These are phyloP conservation scores for Orthosia incerta DNA, from an alignment of 2,888 invertebrate genomes.

Conservation along the genomic window DNA sequence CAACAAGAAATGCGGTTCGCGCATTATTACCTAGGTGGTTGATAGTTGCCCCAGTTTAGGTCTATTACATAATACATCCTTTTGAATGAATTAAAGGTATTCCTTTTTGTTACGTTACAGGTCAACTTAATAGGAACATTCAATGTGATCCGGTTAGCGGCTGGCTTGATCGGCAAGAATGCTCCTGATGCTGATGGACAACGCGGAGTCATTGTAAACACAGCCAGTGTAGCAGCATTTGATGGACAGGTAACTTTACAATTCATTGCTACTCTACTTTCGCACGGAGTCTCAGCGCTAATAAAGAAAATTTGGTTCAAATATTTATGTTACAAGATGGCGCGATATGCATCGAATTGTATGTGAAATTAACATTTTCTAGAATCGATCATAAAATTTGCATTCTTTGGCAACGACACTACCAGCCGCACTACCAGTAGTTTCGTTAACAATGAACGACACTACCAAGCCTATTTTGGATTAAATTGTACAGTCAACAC, in stretches of 20 bases:
- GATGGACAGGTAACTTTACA: constrained; percentile 93
- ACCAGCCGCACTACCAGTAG: no score
- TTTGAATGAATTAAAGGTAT: background rate
- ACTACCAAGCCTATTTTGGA: no score
- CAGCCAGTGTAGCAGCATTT: constrained; percentile 98
- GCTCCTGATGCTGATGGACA: constrained; percentile 95
- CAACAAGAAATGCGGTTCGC: no score
- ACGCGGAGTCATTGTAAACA: constrained; percentile 98
- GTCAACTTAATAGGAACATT: constrained; percentile 98
- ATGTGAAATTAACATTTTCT: no score
- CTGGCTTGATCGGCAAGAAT: constrained; percentile 96
- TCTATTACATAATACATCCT: background rate
- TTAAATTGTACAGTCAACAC: no score
- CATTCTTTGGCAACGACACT: no score
- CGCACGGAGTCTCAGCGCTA: no score
- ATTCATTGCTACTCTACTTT: background rate
- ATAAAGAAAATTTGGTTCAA: no score
- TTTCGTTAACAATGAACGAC: no score
- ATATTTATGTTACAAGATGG: no score
- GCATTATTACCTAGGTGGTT: background rate
- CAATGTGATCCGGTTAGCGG: constrained; percentile 97
- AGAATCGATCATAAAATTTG: no score
- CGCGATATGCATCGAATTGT: no score
- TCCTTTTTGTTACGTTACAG: constrained; percentile 81
- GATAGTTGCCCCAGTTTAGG: background rate